A percentile compares a stretch with the other conserved stretches of the same genome.
phyloP scores from a whole-genome alignment of 2,888 invertebrate species.

The Tetranychus piercei region DNA sequence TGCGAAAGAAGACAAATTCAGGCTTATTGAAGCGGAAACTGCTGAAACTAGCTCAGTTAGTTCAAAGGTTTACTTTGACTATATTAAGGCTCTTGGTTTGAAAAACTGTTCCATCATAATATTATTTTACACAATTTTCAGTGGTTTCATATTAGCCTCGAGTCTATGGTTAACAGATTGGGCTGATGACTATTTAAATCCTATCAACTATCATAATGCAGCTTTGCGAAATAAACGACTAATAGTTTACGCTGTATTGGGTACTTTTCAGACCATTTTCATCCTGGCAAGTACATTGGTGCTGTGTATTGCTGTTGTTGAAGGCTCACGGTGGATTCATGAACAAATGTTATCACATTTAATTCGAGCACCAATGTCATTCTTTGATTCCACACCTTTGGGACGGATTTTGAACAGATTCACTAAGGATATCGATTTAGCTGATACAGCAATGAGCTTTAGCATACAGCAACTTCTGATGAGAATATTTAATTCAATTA shows the following conservation, averaged over 20 bases:
- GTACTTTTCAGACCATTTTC: no score
- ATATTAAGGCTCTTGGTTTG: constrained; percentile 21
- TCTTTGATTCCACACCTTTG: constrained; percentile 27
- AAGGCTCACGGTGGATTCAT: constrained; percentile 21
- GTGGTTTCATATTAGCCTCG: constrained; percentile 21
- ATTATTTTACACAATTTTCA: background rate
- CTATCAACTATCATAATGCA: no score
- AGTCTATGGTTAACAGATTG: constrained; percentile 28
- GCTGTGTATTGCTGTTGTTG: no score
- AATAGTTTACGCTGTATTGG: no score
- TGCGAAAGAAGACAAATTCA: background rate
- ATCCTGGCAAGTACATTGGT: no score
- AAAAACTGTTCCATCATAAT: constrained; percentile 39
- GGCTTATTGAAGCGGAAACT: constrained; percentile 18
- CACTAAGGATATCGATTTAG: constrained; percentile 28
- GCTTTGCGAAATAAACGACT: no score
- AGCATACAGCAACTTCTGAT: constrained; percentile 26
- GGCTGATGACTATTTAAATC: constrained; percentile 18
- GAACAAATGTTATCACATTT: constrained; percentile 29
- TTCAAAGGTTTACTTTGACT: constrained; percentile 19
- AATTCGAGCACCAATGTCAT: constrained; percentile 34
- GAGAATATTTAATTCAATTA: constrained; percentile 23
- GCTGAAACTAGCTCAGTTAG: constrained; percentile 22
- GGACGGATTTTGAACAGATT: constrained; percentile 27
- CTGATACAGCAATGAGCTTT: constrained; percentile 27